Percentiles rank a stretch among this genome's conserved stretches.
These are phyloP conservation scores for Scleropages formosus DNA, from an alignment of 2,797 vertebrate genomes.

Conservation along the genomic window DNA sequence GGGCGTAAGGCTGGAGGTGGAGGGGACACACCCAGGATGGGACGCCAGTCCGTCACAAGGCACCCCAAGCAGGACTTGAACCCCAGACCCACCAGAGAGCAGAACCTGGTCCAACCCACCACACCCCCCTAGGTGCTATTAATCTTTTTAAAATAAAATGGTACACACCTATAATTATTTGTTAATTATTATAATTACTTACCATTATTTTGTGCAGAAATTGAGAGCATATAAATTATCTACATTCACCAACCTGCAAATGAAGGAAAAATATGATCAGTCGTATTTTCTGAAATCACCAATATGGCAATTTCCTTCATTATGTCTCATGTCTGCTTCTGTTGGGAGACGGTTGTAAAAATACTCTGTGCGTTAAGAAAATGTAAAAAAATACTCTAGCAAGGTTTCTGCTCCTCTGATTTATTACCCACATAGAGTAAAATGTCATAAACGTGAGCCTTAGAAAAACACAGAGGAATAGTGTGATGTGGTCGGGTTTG, in stretches of 20 bases:
- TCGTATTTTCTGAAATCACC: slow-evolving; percentile 52
- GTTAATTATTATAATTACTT: no score
- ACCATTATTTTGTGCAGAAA: no score
- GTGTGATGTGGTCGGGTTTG: slow-evolving; percentile 61
- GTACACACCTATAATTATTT: no score
- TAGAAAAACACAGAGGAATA: slow-evolving; percentile 69
- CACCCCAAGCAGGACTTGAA: no score
- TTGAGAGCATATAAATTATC: slow-evolving; percentile 9
- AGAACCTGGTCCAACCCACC: no score
- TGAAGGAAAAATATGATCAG: neutral
- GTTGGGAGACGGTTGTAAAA: slow-evolving; percentile 71
- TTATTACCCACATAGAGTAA: slow-evolving; percentile 68
- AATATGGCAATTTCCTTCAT: slow-evolving; percentile 72
- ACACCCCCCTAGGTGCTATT: no score
- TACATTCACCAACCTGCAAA: slow-evolving; percentile 14
- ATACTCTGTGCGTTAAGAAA: slow-evolving; percentile 64
- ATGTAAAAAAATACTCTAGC: slow-evolving; percentile 52
- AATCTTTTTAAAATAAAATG: no score
- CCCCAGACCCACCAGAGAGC: no score
- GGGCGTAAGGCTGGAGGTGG: no score
- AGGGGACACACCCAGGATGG: no score
- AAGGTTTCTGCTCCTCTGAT: slow-evolving; percentile 57
- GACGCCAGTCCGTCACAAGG: no score
- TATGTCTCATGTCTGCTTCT: slow-evolving; percentile 68
- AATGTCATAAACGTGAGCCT: slow-evolving; percentile 69